These are phyloP conservation scores for Netelia inedita DNA, from an alignment of 2,888 invertebrate genomes.

Conservation along the genomic window DNA sequence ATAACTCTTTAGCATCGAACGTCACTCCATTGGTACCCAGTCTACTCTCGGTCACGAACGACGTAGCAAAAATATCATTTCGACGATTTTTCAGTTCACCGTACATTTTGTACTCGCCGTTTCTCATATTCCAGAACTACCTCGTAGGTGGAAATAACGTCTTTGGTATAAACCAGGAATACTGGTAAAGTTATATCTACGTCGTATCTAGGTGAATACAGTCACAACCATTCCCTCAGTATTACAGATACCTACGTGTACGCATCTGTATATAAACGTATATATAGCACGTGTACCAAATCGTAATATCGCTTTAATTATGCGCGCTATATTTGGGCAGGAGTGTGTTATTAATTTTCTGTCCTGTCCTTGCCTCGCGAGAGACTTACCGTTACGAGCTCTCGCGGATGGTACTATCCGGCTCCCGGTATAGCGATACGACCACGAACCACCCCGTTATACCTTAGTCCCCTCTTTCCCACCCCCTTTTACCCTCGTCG, in stretches of 20 bases:
- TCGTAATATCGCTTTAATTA: conserved; percentile 82
- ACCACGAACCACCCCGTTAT: conserved; percentile 48
- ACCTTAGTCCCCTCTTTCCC: background rate
- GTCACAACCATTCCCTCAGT: background rate
- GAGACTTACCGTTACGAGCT: conserved; percentile 80
- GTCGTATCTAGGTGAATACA: background rate
- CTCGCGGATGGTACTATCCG: conserved; percentile 62
- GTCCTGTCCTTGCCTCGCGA: conserved; percentile 69
- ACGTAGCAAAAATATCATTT: too few relatives aligned
- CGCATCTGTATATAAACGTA: background rate
- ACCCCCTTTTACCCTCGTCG: conserved; percentile 27
- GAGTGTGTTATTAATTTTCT: conserved; percentile 82
- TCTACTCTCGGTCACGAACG: too few relatives aligned
- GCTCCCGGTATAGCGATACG: conserved; percentile 42
- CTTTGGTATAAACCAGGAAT: conserved; percentile 26
- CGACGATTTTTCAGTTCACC: background rate
- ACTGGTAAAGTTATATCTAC: background rate
- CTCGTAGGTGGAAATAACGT: conserved; percentile 18
- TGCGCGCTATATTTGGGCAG: conserved; percentile 79
- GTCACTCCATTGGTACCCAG: too few relatives aligned
- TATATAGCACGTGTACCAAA: conserved; percentile 67
- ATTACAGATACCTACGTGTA: background rate
- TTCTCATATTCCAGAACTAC: background rate
- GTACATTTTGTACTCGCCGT: background rate
- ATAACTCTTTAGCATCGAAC: too few relatives aligned